These are phyloP conservation scores for Acropora tenuis DNA, from an alignment of 64 coral and sea anemone genomes.

Conservation along the genomic window DNA sequence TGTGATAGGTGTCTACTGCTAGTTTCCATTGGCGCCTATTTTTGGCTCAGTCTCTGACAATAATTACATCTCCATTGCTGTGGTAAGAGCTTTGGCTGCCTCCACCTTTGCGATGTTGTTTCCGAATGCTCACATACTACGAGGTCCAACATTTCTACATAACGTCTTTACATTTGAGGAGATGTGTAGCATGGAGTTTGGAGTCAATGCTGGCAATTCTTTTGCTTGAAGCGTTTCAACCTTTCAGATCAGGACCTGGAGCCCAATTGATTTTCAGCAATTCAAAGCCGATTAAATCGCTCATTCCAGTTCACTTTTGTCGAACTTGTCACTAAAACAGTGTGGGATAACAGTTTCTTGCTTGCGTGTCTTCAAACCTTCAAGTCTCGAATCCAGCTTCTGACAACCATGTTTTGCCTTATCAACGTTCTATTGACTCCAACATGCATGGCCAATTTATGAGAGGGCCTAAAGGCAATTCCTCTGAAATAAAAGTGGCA, in stretches of 20 bases:
- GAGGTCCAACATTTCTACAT: neutral
- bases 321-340: neutral
- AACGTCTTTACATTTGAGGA: neutral
- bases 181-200: no score
- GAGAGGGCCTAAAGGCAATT: no score
- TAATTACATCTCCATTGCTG: no score
- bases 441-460: no score
- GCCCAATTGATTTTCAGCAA: neutral
- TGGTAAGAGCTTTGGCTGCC: no score
- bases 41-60: no score
- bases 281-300: conserved; percentile 4
- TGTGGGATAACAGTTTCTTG: neutral
- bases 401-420: conserved; percentile 2
- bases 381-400: neutral
- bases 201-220: neutral
- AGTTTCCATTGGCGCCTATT: no score
- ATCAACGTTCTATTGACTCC: no score
- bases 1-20: no score
- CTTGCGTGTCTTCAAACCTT: neutral
- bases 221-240: neutral
- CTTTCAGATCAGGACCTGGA: neutral
- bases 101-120: no score
- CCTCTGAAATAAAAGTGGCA: no score
- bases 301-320: neutral
- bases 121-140: neutral